Conservation (phyloP, 2,113 vertebrate species). For the Corythornis cristatus region DNA sequence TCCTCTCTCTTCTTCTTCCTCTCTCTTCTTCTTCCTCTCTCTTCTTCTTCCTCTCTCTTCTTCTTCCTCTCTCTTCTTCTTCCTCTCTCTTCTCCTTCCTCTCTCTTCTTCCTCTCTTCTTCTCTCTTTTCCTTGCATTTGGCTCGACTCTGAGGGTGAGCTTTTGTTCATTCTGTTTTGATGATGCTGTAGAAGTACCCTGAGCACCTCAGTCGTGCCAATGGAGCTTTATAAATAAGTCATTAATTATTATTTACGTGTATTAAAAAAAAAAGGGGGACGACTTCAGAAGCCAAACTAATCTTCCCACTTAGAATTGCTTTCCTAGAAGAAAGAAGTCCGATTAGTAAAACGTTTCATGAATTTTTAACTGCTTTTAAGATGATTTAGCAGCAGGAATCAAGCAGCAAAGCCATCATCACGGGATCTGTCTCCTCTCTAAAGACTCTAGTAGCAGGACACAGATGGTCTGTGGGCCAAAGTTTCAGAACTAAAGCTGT, state of each 20-base stretch:
- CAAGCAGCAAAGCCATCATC: neutral
- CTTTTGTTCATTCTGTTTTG: slow-evolving; percentile 46
- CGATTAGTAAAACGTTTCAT: slow-evolving; percentile 41
- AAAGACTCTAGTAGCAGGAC: neutral
- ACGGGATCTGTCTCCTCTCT: neutral
- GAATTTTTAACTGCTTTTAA: slow-evolving; percentile 58
- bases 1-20: no score
- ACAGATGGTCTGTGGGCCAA: slow-evolving; percentile 5
- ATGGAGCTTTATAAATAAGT: slow-evolving; percentile 43
- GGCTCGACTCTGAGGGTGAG: slow-evolving; percentile 15
- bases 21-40: no score
- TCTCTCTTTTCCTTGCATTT: neutral
- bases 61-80: no score
- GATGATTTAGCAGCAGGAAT: slow-evolving; percentile 35
- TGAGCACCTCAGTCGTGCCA: slow-evolving; percentile 5
- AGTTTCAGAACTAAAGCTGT: slow-evolving; percentile 17
- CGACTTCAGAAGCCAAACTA: slow-evolving; percentile 36
- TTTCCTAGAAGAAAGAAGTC: slow-evolving; percentile 40
- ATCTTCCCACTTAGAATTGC: slow-evolving; percentile 23
- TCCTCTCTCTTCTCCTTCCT: no score
- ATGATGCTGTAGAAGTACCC: slow-evolving; percentile 8
- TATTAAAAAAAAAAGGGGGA: slow-evolving; percentile 18
- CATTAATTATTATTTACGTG: slow-evolving; percentile 23
- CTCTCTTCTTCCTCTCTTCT: no score
- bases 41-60: no score